Base-by-base conservation (phyloP, 2,888 invertebrate species). In the Tribolium freemani region DNA sequence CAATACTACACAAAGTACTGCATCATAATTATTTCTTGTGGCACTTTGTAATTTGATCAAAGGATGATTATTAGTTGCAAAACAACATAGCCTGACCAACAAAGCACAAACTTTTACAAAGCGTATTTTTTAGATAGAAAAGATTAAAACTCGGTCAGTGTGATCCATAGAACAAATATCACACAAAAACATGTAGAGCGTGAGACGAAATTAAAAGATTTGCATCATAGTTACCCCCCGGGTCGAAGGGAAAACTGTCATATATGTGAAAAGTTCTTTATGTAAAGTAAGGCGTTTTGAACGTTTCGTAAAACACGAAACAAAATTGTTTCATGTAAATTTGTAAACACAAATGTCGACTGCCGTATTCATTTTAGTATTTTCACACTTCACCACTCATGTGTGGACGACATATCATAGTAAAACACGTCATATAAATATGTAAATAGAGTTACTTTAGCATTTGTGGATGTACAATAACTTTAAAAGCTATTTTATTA, bases 401-500 rank as follows among this genome's bases (percentile, higher is more conserved):
- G 84, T 83, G 83, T 84, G 83, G 81, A 84, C 80, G 81, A 83
- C 80, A 79, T 80, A 80, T 80, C 82, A 81, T 81, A 82, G 82
- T 81, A 82, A 78, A 82, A 80, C 78, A 79, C 80, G 80, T 82
- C 81, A 83, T 83, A 81, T 82, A 83, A 83, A 84, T 84, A 85
- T 84, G 84, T 82, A 84, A 84, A 84, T 84, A 75, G 80, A 77
- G 79, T 82, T 83, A 80, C 77, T 81, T 80, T 78, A 80, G 75
- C 81, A 77, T 82, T 78, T 79, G 80, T 79, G 80, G 80, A 83
- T 81, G 81, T 76, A 81, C 81, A 83, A 83, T 84, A 83, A 84
- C 81, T 84, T 82, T 83, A 84, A 84, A 84, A 84, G 83, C 83
- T 83, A 83, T 84, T 85, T 85, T 84, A 84, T 84, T 84, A 84